These are phyloP conservation scores for Paratrypauchen microcephalus DNA, from an alignment of 2,797 vertebrate genomes.

Conservation along the genomic window DNA sequence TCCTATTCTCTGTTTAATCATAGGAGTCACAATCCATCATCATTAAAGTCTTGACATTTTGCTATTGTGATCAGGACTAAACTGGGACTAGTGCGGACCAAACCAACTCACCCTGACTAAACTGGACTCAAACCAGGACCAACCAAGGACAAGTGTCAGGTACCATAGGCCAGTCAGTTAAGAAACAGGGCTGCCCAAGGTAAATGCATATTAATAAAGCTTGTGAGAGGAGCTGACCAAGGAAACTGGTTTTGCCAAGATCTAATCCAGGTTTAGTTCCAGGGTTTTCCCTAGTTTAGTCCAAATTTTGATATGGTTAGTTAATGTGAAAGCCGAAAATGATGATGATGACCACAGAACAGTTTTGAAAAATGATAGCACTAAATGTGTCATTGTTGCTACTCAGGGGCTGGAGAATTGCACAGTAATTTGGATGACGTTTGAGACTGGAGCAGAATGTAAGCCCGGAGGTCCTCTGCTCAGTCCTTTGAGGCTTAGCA, in stretches of 20 bases:
- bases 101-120: background rate
- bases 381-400: background rate
- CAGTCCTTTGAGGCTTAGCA: conserved; percentile 21
- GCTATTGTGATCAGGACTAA: no score
- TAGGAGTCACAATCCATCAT: no score
- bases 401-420: background rate
- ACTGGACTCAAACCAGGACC: background rate
- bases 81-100: no score
- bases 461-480: conserved; percentile 15
- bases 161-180: no score
- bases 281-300: background rate
- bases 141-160: no score
- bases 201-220: no score
- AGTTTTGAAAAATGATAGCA: no score
- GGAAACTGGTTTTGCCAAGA: background rate
- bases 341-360: background rate
- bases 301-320: background rate
- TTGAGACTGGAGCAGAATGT: conserved; percentile 3
- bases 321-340: background rate
- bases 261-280: background rate
- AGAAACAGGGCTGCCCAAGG: background rate
- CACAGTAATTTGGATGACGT: conserved; percentile 24
- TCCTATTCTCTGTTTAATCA: no score
- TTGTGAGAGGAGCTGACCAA: no score
- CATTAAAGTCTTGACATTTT: no score